Percentiles rank a stretch among this genome's conserved stretches.
Evolutionary conservation across 2,113 vertebrate species (phyloP).

Genomic region (Telmatochromis bifrenatus): DNA sequence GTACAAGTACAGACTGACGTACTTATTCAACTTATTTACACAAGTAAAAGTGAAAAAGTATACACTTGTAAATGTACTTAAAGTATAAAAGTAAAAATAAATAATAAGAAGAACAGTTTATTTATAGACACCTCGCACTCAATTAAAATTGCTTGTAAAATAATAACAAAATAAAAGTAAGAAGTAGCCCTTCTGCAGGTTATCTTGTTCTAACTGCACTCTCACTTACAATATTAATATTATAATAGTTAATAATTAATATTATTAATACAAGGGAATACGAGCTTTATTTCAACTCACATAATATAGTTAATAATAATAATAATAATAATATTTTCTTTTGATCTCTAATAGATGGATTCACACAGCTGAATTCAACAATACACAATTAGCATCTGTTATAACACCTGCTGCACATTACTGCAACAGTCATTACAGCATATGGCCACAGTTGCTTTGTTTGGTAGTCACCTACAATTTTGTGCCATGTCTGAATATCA

Average conservation of each 20-base stretch:
- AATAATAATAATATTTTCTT: not conserved
- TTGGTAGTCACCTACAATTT: not conserved
- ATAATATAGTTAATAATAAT: not conserved
- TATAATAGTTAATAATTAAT: not conserved
- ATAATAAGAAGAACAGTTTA: not conserved
- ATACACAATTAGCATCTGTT: not conserved
- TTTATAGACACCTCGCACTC: not conserved
- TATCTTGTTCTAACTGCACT: not conserved
- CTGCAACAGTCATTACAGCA: not conserved
- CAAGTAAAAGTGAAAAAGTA: not conserved
- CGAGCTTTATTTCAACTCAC: not conserved
- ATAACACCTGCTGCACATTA: not conserved
- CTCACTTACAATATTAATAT: not conserved
- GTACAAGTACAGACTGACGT: not conserved
- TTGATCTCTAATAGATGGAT: not conserved
- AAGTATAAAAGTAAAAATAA: not conserved
- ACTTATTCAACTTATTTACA: not conserved
- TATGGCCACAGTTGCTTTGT: not conserved
- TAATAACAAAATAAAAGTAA: not conserved
- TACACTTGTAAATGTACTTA: not conserved
- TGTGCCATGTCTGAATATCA: not conserved
- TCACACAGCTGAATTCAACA: not conserved
- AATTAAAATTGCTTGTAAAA: not conserved
- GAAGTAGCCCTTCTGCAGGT: not conserved
- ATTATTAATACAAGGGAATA: not conserved